These are phyloP conservation scores for Shinisaurus crocodilurus DNA, from an alignment of 2,113 vertebrate genomes.

Conservation along the genomic window DNA sequence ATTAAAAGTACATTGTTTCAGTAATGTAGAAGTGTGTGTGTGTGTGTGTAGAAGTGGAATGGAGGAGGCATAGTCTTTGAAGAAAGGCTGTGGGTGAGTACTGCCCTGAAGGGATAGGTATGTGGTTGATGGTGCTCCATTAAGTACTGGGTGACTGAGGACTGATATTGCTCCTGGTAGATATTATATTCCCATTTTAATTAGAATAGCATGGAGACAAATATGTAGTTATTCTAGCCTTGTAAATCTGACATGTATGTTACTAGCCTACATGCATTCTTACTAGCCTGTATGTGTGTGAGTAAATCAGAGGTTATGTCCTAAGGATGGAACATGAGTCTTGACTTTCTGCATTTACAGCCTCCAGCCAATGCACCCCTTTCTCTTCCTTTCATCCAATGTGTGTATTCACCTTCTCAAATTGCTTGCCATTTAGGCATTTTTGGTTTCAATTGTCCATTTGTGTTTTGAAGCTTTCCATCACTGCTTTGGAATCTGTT, in stretches of 20 bases:
- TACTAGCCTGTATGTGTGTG: neutral
- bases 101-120: neutral
- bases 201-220: neutral
- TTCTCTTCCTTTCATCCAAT: neutral
- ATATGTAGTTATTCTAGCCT: neutral
- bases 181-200: neutral
- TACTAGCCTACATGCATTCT: neutral
- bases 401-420: neutral
- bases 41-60: neutral
- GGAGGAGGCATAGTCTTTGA: neutral
- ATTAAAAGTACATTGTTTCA: neutral
- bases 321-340: neutral
- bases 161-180: neutral
- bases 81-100: neutral
- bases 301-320: neutral
- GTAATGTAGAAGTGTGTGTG: neutral
- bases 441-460: neutral
- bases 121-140: neutral
- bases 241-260: neutral
- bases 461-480: neutral
- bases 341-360: neutral
- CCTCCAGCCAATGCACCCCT: neutral
- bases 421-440: neutral
- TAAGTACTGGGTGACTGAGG: neutral
- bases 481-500: neutral